Conservation (phyloP, 2,113 vertebrate species). For the Enhydra lutris region DNA sequence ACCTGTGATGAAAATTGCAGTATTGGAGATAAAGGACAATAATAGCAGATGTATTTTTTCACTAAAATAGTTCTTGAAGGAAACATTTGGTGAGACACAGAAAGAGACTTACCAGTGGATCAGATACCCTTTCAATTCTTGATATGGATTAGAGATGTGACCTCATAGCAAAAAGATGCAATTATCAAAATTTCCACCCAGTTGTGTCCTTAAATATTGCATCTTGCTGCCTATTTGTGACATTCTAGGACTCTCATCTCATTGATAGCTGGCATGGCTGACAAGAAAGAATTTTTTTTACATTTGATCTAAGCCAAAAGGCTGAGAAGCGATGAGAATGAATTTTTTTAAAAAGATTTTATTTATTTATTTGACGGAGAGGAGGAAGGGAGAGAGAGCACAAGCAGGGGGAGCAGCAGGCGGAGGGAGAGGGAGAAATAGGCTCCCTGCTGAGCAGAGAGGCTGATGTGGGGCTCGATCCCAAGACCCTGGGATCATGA, state of each 20-base stretch:
- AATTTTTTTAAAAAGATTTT: neutral
- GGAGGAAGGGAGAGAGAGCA: neutral
- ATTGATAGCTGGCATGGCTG: neutral
- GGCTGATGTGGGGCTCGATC: too few relatives aligned
- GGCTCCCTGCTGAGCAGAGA: too few relatives aligned
- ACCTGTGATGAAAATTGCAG: conserved; percentile 31
- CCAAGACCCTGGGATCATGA: too few relatives aligned
- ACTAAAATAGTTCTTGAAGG: neutral
- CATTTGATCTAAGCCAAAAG: too few relatives aligned
- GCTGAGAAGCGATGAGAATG: neutral
- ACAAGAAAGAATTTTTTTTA: neutral
- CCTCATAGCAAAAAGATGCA: neutral
- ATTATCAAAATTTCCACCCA: neutral
- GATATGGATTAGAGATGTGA: neutral
- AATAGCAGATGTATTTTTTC: neutral
- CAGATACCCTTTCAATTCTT: neutral
- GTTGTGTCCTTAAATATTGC: neutral
- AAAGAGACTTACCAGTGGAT: neutral
- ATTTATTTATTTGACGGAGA: neutral
- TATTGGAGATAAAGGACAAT: neutral
- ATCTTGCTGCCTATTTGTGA: neutral
- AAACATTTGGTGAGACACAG: neutral
- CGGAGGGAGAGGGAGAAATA: neutral
- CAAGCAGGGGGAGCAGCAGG: neutral
- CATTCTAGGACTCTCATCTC: neutral